Percentiles rank a stretch among this genome's conserved stretches.
Conservation (phyloP, 2,888 invertebrate genomes). For the Heliconius charithonia region DNA sequence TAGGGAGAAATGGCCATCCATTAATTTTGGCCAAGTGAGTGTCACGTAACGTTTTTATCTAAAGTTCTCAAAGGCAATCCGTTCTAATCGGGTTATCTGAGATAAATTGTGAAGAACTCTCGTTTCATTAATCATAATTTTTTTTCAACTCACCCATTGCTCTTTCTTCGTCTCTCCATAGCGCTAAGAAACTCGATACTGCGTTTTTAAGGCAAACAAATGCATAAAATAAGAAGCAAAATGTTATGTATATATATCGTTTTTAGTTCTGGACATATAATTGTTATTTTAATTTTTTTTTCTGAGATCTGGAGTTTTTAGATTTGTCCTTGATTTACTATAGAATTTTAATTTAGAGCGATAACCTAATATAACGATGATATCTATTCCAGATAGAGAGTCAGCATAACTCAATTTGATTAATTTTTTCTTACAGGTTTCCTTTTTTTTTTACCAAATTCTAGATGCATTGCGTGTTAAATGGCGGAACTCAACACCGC, state of each 20-base stretch:
- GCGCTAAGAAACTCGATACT: not conserved
- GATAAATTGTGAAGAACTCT: constrained; percentile 52
- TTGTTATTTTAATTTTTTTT: too few species aligned
- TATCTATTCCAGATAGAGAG: too few species aligned
- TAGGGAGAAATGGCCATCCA: constrained; percentile 35
- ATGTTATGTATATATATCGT: not conserved
- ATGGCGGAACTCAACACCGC: too few species aligned
- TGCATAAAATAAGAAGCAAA: too few species aligned
- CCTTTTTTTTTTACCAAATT: too few species aligned
- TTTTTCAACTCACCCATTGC: constrained; percentile 50
- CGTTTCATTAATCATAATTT: constrained; percentile 51
- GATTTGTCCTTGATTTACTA: not conserved
- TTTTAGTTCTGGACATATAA: too few species aligned
- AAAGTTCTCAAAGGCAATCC: constrained; percentile 50
- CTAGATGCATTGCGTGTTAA: too few species aligned
- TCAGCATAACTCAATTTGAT: too few species aligned
- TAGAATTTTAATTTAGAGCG: not conserved
- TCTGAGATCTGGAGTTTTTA: too few species aligned
- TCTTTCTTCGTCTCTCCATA: constrained; percentile 31
- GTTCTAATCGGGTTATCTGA: constrained; percentile 55
- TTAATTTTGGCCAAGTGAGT: constrained; percentile 42
- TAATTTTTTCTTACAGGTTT: too few species aligned
- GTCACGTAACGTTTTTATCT: constrained; percentile 50
- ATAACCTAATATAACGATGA: too few species aligned
- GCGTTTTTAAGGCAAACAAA: not conserved